A percentile compares a stretch with the other conserved stretches of the same genome.
Evolutionary conservation across 2,888 invertebrate species (phyloP).

Genomic region (Clanis bilineata): DNA sequence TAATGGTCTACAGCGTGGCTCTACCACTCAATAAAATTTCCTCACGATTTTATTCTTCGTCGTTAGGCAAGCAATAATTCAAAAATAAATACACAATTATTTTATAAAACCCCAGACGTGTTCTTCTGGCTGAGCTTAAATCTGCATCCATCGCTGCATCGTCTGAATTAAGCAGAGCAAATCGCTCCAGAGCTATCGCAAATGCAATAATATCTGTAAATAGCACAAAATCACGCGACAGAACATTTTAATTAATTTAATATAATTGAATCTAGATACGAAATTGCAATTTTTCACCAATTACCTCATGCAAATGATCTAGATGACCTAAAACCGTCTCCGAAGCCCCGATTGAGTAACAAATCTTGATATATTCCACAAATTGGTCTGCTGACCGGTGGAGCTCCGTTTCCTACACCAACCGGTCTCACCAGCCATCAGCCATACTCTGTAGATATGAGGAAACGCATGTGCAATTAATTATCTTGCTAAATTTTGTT

Average conservation of each 20-base stretch:
- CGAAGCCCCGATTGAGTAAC: not conserved
- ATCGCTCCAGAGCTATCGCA: too few relatives aligned
- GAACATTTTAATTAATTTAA: not conserved
- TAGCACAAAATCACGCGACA: not conserved
- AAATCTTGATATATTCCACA: conserved; percentile 13
- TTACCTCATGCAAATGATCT: not conserved
- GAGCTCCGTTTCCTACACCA: conserved; percentile 8
- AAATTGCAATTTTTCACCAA: not conserved
- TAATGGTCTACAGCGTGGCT: too few relatives aligned
- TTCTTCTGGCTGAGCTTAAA: too few relatives aligned
- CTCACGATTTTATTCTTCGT: too few relatives aligned
- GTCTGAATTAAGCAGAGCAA: too few relatives aligned
- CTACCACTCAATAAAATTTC: too few relatives aligned
- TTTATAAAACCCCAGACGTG: too few relatives aligned
- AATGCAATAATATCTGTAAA: too few relatives aligned
- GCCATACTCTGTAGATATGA: not conserved
- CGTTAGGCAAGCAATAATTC: too few relatives aligned
- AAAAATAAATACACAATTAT: too few relatives aligned
- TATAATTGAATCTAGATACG: not conserved
- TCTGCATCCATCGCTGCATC: too few relatives aligned
- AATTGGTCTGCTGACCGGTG: conserved; percentile 3
- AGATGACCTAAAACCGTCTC: not conserved
- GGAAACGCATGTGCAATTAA: conserved; percentile 5
- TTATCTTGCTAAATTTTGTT: conserved; percentile 4
- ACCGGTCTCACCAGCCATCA: conserved; percentile 2